These are phyloP conservation scores for Heteropelma amictum DNA, from an alignment of 2,888 invertebrate species.

Conservation along the genomic window DNA sequence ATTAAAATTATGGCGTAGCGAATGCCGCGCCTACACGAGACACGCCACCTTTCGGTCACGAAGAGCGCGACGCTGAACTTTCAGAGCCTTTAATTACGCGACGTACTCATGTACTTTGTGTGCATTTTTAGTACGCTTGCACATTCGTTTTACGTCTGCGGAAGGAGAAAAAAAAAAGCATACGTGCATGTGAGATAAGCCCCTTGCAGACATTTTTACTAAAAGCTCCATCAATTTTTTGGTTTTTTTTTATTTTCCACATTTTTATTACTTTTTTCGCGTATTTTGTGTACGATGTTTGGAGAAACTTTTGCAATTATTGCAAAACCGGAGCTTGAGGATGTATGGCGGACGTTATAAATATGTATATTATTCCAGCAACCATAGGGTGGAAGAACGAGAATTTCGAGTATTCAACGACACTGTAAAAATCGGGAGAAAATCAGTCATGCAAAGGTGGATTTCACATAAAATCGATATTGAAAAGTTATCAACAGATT, in stretches of 20 bases:
- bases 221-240: neutral
- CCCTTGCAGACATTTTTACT: slow-evolving; percentile 4
- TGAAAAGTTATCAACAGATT: too few species aligned
- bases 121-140: neutral
- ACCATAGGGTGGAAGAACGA: too few species aligned
- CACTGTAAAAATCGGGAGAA: too few species aligned
- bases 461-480: too few species aligned
- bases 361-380: too few species aligned
- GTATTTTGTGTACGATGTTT: neutral
- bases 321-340: too few species aligned
- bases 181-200: slow-evolving; percentile 20
- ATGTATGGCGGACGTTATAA: too few species aligned
- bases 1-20: slow-evolving; percentile 48
- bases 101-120: slow-evolving; percentile 4
- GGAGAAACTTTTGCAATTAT: too few species aligned
- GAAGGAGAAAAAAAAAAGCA: neutral
- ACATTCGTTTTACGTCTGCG: neutral
- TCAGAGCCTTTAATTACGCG: slow-evolving; percentile 28
- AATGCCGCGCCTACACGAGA: slow-evolving; percentile 24
- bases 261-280: neutral
- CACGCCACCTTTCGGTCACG: slow-evolving; percentile 41
- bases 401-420: too few species aligned
- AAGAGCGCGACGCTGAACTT: slow-evolving; percentile 12
- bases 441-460: too few species aligned
- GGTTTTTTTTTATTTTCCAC: neutral